Evolutionary conservation across 2,797 vertebrate species (phyloP), one percentile per base, ranked within the genome.

Genomic region (Nothura maculosa): DNA sequence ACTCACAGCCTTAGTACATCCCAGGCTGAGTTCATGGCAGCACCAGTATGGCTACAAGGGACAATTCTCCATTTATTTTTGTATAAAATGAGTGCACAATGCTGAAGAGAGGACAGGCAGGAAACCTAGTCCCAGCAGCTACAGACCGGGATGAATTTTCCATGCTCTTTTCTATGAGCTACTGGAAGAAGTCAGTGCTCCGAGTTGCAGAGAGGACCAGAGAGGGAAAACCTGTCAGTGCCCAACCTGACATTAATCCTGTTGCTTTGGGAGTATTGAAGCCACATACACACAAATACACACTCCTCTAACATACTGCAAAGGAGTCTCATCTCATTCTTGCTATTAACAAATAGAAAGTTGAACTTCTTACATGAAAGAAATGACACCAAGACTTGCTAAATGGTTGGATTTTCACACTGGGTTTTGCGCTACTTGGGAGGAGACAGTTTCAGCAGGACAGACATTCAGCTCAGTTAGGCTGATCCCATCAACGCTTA

Each of bases 391-490:
- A 17, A 74, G 40, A 12, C 38, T 22, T 74, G 64, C 38, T 45
- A 69, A 66, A 67, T 64, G 30, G 52, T 36, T 80, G 84, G 34
- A 30, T 34, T 73, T 88, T 86, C 74, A 77, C 42, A 50, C 34
- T 55, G 82, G 76, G 28, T 25, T 80, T 72, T 64, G 24, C 0
- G 0, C 50, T 82, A 32, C 64, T 85, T n/a, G 45, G 40, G 68
- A 87, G 75, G 54, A 75, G 15, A 6, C 6, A 16, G 28, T 58
- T 78, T 55, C 73, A 78, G 58, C 62, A 43, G 77, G 55, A 42
- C 12, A 43, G n/a, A 24, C 22, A 34, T 28, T 52, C 50, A 54
- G 3, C 66, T 12, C 57, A 81, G 54, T 14, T 58, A 77, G 48
- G 20, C 0, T 1, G 6, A 66, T 60, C 34, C 19, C 66, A 83